Percentiles rank a stretch among this genome's conserved stretches.
These are phyloP conservation scores for Bambusicola thoracicus DNA, from an alignment of 2,113 vertebrate genomes.

Conservation along the genomic window DNA sequence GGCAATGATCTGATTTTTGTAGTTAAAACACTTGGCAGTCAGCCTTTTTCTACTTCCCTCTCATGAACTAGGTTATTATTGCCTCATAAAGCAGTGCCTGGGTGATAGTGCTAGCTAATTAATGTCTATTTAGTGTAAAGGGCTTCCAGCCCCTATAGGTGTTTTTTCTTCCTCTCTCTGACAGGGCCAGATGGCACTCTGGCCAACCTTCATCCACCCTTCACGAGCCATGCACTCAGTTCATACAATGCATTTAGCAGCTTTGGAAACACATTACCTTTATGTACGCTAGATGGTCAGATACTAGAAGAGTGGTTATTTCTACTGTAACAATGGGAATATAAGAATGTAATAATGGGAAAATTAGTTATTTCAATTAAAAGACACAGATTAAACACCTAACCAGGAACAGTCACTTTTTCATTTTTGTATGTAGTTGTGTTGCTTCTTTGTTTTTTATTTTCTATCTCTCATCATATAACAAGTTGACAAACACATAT, in stretches of 20 bases:
- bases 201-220: conserved; percentile 1
- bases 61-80: background rate
- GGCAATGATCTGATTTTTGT: background rate
- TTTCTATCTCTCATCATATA: background rate
- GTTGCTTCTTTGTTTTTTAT: background rate
- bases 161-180: background rate
- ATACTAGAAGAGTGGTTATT: background rate
- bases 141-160: background rate
- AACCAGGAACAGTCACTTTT: background rate
- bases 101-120: conserved; percentile 10
- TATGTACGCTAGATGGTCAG: background rate
- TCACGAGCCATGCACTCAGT: background rate
- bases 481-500: background rate
- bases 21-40: conserved; percentile 2
- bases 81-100: conserved; percentile 7
- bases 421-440: background rate
- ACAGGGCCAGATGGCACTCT: conserved; percentile 14
- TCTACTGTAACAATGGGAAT: background rate
- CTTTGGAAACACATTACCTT: background rate
- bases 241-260: background rate
- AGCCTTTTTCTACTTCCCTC: background rate
- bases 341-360: background rate
- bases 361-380: background rate
- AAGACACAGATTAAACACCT: background rate
- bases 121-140: conserved; percentile 35